Percentiles rank a stretch among this genome's conserved stretches.
Conservation (phyloP, 1,140 invertebrate genomes). For the Protaetia brevitarsis region DNA sequence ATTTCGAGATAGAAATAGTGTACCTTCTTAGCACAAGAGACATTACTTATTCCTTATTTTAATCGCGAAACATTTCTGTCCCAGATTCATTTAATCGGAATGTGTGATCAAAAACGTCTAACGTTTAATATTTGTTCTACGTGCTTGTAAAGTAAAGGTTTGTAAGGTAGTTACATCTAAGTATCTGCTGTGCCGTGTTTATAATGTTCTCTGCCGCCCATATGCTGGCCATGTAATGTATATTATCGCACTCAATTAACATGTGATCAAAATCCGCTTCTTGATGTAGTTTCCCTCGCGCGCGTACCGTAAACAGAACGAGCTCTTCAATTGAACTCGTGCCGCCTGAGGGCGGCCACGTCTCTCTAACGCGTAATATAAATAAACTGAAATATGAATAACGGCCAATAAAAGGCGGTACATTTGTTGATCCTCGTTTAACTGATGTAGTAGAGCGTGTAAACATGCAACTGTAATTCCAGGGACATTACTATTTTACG, state of each 20-base stretch:
- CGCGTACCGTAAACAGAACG: neutral
- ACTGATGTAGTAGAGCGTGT: conserved; percentile 37
- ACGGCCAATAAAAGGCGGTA: conserved; percentile 34
- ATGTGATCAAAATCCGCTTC: neutral
- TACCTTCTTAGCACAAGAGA: no score
- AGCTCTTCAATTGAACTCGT: neutral
- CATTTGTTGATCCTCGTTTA: conserved; percentile 35
- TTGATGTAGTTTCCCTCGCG: neutral
- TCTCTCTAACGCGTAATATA: conserved; percentile 1
- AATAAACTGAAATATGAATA: conserved; percentile 27
- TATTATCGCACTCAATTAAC: conserved; percentile 16
- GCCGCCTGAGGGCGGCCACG: neutral
- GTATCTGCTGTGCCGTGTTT: neutral
- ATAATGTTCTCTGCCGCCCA: neutral
- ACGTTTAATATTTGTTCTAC: no score
- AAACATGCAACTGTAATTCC: conserved; percentile 43
- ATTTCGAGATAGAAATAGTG: neutral
- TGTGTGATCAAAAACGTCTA: no score
- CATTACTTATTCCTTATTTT: no score
- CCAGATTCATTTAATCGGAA: no score
- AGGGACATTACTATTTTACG: conserved; percentile 47
- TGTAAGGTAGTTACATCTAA: no score
- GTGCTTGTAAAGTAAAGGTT: no score
- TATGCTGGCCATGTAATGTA: neutral
- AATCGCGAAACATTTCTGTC: no score